Evolutionary conservation across 2,888 invertebrate genomes (phyloP).

Genomic region (Malachius bipustulatus): DNA sequence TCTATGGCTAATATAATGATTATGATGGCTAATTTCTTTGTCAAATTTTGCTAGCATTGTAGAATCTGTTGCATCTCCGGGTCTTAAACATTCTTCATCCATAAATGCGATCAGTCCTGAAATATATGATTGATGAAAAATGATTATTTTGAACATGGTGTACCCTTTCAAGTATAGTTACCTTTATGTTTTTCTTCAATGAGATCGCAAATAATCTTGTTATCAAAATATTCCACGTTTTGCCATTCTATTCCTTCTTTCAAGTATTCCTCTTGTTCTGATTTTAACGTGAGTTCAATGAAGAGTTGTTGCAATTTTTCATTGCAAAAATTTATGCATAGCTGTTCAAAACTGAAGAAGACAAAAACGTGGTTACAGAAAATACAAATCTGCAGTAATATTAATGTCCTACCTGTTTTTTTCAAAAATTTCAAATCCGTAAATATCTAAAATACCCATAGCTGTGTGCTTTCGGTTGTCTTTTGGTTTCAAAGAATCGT

Average conservation of each 20-base stretch:
- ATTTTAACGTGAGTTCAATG: constrained; percentile 80
- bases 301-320: constrained; percentile 91
- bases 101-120: constrained; percentile 68
- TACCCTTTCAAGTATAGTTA: constrained; percentile 25
- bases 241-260: constrained; percentile 89
- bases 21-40: constrained; percentile 57
- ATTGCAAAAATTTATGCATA: constrained; percentile 93
- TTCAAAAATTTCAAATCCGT: constrained; percentile 89
- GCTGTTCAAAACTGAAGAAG: constrained; percentile 64
- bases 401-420: constrained; percentile 57
- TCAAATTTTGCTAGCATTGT: constrained; percentile 75
- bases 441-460: constrained; percentile 87
- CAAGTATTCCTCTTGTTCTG: constrained; percentile 86
- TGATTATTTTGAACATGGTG: not conserved
- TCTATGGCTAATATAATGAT: constrained; percentile 74
- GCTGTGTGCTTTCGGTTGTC: constrained; percentile 50
- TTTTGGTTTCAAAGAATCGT: constrained; percentile 55
- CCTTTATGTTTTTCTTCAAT: constrained; percentile 83
- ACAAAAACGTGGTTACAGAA: constrained; percentile 6
- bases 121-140: constrained; percentile 7
- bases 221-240: constrained; percentile 80
- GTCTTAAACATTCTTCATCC: constrained; percentile 87
- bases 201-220: constrained; percentile 85
- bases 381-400: not conserved
- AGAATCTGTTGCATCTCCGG: constrained; percentile 73